A percentile compares a stretch with the other conserved stretches of the same genome.
Evolutionary conservation across 2,113 vertebrate species (phyloP).

Genomic region (Ifrita kowaldi): DNA sequence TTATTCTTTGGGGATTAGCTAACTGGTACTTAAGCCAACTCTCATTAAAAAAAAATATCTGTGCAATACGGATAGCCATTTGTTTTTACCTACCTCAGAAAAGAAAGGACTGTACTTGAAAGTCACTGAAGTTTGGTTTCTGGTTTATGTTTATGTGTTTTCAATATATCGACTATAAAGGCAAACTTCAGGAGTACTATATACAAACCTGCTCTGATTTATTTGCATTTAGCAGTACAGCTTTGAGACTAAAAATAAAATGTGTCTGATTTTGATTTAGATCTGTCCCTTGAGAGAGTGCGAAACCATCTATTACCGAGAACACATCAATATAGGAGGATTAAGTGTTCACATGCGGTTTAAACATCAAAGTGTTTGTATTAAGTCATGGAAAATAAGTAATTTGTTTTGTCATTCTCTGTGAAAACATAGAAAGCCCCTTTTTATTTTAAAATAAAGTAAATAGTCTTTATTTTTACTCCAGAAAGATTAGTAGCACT

Average conservation of each 20-base stretch:
- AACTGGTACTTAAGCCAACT: conserved; percentile 17
- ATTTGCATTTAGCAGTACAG: conserved; percentile 57
- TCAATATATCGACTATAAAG: conserved; percentile 57
- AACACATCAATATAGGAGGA: conserved; percentile 55
- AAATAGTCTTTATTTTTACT: conserved; percentile 63
- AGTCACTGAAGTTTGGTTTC: not conserved
- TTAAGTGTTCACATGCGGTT: conserved; percentile 70
- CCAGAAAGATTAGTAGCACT: conserved; percentile 48
- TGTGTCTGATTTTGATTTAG: conserved; percentile 62
- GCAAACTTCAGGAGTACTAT: conserved; percentile 18
- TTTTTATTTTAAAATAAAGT: conserved; percentile 11
- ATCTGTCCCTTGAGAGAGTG: conserved; percentile 24
- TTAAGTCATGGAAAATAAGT: conserved; percentile 67
- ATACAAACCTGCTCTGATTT: conserved; percentile 51
- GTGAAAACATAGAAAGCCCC: conserved; percentile 11
- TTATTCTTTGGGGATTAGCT: conserved; percentile 6
- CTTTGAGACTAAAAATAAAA: conserved; percentile 66
- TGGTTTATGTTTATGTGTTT: conserved; percentile 42
- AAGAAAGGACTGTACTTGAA: conserved; percentile 1
- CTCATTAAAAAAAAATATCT: not conserved
- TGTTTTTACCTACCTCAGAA: conserved; percentile 25
- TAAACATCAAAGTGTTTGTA: conserved; percentile 61
- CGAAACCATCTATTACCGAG: conserved; percentile 37
- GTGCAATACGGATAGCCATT: not conserved
- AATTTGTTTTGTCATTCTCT: conserved; percentile 66